Conservation (phyloP, 2,888 invertebrate species). For the Rotaria macrura region DNA sequence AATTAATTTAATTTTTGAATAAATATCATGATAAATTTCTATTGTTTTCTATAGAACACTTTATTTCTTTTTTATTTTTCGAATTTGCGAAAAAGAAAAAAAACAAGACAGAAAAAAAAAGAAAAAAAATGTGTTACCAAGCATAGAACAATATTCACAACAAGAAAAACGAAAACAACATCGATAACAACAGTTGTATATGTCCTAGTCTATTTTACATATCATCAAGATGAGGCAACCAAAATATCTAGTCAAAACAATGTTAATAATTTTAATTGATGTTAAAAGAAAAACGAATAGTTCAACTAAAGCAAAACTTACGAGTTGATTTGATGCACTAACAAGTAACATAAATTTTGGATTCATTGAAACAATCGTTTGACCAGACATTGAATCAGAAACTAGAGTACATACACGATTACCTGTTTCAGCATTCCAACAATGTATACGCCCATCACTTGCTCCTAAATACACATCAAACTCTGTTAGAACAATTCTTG, state of each 20-base stretch:
- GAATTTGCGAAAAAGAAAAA: not conserved
- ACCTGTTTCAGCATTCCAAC: slow-evolving; percentile 94
- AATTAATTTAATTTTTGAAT: not conserved
- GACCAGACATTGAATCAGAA: slow-evolving; percentile 64
- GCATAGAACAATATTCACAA: not conserved
- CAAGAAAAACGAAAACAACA: not conserved
- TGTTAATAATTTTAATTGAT: not conserved
- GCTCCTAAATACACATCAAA: slow-evolving; percentile 55
- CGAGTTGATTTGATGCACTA: slow-evolving; percentile 29
- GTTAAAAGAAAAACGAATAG: not conserved
- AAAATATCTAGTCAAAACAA: slow-evolving; percentile 22
- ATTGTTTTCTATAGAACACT: not conserved
- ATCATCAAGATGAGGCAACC: slow-evolving; percentile 18
- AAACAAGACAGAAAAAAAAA: not conserved
- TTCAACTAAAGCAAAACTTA: not conserved
- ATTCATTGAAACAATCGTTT: slow-evolving; percentile 29
- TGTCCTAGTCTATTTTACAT: not conserved
- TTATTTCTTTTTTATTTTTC: not conserved
- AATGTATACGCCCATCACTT: slow-evolving; percentile 86
- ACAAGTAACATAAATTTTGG: slow-evolving; percentile 34
- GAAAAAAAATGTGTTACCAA: not conserved
- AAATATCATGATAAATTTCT: not conserved
- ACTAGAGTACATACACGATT: slow-evolving; percentile 63
- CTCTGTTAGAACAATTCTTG: no score
- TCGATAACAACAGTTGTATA: not conserved